These are phyloP conservation scores for Clarias pachynema DNA, from an alignment of 2,797 vertebrate genomes.

Conservation along the genomic window DNA sequence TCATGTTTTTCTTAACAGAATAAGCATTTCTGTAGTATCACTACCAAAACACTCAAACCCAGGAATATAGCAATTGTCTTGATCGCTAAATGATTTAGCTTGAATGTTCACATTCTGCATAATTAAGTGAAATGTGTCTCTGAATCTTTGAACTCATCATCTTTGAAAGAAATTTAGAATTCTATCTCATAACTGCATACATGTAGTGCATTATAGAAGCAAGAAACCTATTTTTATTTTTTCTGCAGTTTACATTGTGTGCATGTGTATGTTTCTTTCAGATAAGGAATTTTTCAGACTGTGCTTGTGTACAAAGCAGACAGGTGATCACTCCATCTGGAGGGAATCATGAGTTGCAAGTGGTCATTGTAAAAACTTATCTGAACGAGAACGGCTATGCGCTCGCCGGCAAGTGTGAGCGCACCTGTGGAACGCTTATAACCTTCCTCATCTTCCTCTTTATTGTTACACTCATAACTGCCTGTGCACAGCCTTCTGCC, in stretches of 20 bases:
- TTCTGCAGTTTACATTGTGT: not conserved
- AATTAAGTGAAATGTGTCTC: not conserved
- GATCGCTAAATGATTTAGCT: not conserved
- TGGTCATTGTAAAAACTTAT: slow-evolving; percentile 96
- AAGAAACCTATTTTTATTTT: not conserved
- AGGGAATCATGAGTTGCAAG: slow-evolving; percentile 86
- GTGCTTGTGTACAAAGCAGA: slow-evolving; percentile 92
- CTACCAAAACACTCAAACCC: not conserved
- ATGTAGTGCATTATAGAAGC: not conserved
- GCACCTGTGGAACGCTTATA: slow-evolving; percentile 92
- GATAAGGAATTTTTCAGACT: slow-evolving; percentile 94
- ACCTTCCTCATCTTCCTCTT: slow-evolving; percentile 96
- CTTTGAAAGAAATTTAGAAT: not conserved
- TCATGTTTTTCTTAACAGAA: not conserved
- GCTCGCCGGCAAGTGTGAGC: slow-evolving; percentile 89
- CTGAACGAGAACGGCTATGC: slow-evolving; percentile 94
- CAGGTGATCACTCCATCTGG: slow-evolving; percentile 93
- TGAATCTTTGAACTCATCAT: not conserved
- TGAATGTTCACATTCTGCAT: not conserved
- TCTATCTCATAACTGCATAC: not conserved
- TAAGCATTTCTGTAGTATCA: not conserved
- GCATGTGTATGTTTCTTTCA: slow-evolving; percentile 55
- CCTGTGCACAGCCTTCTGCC: slow-evolving; percentile 93
- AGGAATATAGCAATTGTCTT: not conserved
- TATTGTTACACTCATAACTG: slow-evolving; percentile 96